Percentiles rank a stretch among this genome's conserved stretches.
Conservation (phyloP, 2,888 invertebrate species). For the Hirtodrosophila alboralis region DNA sequence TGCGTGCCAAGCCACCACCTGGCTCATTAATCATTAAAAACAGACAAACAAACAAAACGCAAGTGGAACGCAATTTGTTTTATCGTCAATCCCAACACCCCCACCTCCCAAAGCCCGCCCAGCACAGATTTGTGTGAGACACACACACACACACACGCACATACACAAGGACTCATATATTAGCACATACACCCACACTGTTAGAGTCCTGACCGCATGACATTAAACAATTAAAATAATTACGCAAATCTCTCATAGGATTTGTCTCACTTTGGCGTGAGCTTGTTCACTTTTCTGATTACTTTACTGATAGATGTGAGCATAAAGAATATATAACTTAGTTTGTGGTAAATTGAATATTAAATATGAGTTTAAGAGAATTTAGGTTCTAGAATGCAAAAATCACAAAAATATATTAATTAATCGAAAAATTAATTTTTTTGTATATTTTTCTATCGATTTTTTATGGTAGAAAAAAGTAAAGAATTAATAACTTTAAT, state of each 20-base stretch:
- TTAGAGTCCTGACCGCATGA: constrained; percentile 68
- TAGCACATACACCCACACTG: constrained; percentile 13
- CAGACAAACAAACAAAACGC: constrained; percentile 50
- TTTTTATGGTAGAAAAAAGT: too few species aligned
- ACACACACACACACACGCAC: constrained; percentile 16
- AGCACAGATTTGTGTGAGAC: constrained; percentile 53
- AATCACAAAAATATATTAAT: too few species aligned
- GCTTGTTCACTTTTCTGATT: constrained; percentile 25
- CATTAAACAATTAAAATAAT: constrained; percentile 81
- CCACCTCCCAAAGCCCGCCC: neutral
- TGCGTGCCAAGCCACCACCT: constrained; percentile 42
- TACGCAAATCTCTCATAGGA: constrained; percentile 75
- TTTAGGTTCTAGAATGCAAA: too few species aligned
- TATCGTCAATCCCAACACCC: constrained; percentile 49
- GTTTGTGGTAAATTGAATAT: too few species aligned
- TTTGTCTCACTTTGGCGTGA: constrained; percentile 58
- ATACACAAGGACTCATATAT: constrained; percentile 14
- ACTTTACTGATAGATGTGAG: constrained; percentile 10
- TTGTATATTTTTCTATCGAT: too few species aligned
- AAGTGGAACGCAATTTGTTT: constrained; percentile 69
- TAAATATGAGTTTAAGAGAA: too few species aligned
- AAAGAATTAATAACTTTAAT: too few species aligned
- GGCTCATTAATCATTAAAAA: constrained; percentile 73
- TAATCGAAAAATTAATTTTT: too few species aligned
- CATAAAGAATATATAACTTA: constrained; percentile 2